Conservation (phyloP, 2,113 vertebrate species). For the Dasypus novemcinctus region DNA sequence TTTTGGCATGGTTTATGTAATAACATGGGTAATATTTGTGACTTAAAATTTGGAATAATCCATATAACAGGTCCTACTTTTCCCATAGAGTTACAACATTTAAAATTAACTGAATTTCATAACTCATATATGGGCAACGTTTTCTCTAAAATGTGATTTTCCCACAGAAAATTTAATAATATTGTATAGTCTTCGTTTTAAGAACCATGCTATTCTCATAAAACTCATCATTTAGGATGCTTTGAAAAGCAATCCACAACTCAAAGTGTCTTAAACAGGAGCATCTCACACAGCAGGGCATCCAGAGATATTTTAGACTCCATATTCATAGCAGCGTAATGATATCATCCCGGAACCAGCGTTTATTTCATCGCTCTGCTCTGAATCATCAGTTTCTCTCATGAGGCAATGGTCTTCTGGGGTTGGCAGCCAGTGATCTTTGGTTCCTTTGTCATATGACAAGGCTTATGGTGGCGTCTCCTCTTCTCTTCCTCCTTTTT, state of each 20-base stretch:
- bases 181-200: not conserved
- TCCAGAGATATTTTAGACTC: not conserved
- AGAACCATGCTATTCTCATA: not conserved
- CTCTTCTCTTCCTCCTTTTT: too few species aligned
- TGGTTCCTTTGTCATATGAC: too few species aligned
- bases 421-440: too few species aligned
- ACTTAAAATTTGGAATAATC: not conserved
- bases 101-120: not conserved
- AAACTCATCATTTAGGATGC: not conserved
- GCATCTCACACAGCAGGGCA: fast-evolving
- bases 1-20: not conserved
- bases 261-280: not conserved
- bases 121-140: not conserved
- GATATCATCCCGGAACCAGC: not conserved
- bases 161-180: not conserved
- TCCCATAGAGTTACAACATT: not conserved
- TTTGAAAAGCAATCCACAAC: not conserved
- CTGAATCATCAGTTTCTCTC: not conserved
- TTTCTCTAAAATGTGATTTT: not conserved
- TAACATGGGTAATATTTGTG: not conserved
- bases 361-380: not conserved
- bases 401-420: not conserved
- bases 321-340: not conserved
- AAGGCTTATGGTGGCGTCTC: too few species aligned
- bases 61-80: not conserved